Conservation (phyloP, 1,140 invertebrate species). For the Dendrolimus kikuchii region DNA sequence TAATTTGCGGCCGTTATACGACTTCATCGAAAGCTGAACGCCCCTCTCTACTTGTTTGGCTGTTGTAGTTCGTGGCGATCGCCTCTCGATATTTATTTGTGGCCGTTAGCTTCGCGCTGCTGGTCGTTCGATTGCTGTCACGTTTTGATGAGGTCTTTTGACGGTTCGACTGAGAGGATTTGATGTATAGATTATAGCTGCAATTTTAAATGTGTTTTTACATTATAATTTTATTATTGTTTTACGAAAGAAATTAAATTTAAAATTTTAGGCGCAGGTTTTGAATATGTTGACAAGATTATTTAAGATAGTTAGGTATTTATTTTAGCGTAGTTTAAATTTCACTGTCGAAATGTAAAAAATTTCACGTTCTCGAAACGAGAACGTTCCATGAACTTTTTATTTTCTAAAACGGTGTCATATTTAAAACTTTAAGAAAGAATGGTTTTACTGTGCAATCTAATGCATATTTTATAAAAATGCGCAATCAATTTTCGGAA, state of each 20-base stretch:
- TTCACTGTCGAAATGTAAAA: conserved; percentile 53
- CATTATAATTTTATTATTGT: conserved; percentile 73
- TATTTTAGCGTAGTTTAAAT: conserved; percentile 69
- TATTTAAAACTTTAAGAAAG: conserved; percentile 29
- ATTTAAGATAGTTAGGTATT: conserved; percentile 72
- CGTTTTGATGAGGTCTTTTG: conserved; percentile 68
- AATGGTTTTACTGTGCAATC: conserved; percentile 15
- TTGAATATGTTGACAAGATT: conserved; percentile 67
- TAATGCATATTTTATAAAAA: conserved; percentile 8
- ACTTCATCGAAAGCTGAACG: conserved; percentile 61
- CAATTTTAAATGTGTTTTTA: conserved; percentile 72
- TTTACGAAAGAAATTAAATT: conserved; percentile 61
- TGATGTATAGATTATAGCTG: conserved; percentile 66
- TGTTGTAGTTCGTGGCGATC: conserved; percentile 21
- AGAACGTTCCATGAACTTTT: conserved; percentile 28
- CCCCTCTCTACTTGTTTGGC: conserved; percentile 27
- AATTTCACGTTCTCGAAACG: conserved; percentile 39
- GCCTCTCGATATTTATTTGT: conserved; percentile 42
- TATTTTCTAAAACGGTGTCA: conserved; percentile 47
- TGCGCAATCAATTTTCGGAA: neutral
- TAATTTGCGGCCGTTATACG: conserved; percentile 66
- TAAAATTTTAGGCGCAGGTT: conserved; percentile 68
- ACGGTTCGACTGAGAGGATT: conserved; percentile 62
- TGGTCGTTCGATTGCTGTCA: conserved; percentile 59
- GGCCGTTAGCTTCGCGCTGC: conserved; percentile 38